phyloP scores from a whole-genome alignment of 1,140 invertebrate genomes.

The Steinernema khuongi region DNA sequence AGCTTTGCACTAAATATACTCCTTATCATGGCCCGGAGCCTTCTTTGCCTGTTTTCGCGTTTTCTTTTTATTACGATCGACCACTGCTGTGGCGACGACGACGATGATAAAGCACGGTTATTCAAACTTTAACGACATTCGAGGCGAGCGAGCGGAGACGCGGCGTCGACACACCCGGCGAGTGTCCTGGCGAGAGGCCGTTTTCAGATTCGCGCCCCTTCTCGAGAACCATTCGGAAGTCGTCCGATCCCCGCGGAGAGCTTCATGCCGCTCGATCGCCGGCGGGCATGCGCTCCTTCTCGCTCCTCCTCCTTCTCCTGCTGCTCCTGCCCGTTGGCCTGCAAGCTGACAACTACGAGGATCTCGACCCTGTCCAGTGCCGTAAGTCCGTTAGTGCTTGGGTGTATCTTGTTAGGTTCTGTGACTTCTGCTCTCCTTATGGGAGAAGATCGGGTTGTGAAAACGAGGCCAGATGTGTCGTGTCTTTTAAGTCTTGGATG shows the following conservation, averaged over 20 bases:
- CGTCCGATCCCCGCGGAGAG: neutral
- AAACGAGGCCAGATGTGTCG: too few species aligned
- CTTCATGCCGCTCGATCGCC: constrained; percentile 16
- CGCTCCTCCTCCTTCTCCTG: neutral
- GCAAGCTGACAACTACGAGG: neutral
- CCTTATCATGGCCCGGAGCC: too few species aligned
- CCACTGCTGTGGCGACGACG: too few species aligned
- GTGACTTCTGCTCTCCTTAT: too few species aligned
- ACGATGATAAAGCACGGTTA: neutral
- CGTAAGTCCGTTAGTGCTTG: too few species aligned
- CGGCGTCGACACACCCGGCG: neutral
- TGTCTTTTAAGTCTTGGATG: too few species aligned
- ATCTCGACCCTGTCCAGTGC: neutral
- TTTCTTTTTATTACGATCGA: neutral
- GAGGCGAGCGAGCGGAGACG: neutral
- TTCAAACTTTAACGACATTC: constrained; percentile 6
- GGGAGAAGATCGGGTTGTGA: too few species aligned
- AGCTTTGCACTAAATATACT: too few species aligned
- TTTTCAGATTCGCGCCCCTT: neutral
- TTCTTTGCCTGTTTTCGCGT: neutral
- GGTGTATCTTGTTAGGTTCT: too few species aligned
- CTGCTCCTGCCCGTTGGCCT: neutral
- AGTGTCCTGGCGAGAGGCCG: neutral
- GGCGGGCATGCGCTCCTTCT: constrained; percentile 13
- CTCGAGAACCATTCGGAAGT: neutral